phyloP scores from a whole-genome alignment of 1,140 invertebrate species.

The Cephus cinctus region DNA sequence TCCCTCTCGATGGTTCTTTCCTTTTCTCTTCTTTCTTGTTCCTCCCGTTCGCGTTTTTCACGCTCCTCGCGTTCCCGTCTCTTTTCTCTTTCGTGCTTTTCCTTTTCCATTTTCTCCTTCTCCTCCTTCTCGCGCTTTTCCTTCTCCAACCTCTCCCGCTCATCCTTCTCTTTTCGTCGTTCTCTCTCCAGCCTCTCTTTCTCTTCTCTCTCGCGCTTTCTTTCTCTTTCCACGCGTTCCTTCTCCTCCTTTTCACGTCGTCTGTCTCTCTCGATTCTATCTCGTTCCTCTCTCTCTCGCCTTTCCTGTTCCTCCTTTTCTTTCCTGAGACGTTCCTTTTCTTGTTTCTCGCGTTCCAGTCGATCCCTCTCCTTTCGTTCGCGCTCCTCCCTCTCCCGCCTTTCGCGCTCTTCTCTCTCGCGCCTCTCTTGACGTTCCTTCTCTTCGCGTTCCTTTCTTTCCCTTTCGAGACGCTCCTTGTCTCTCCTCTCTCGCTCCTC shows the following conservation, averaged over 20 bases:
- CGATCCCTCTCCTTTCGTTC: conserved; percentile 34
- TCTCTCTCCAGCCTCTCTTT: conserved; percentile 29
- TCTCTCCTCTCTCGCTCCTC: conserved; percentile 18
- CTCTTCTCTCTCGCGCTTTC: conserved; percentile 40
- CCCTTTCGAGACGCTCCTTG: conserved; percentile 15
- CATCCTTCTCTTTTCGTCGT: conserved; percentile 25
- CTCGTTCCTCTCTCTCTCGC: conserved; percentile 28
- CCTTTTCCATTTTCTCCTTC: conserved; percentile 48
- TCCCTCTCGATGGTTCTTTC: conserved; percentile 14
- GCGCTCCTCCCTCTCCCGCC: conserved; percentile 34
- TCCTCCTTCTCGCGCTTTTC: conserved; percentile 53
- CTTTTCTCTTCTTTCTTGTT: conserved; percentile 20
- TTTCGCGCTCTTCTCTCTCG: conserved; percentile 34
- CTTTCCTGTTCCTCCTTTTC: conserved; percentile 39
- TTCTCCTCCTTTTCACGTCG: conserved; percentile 34
- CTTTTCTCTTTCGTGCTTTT: conserved; percentile 40
- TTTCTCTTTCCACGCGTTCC: conserved; percentile 32
- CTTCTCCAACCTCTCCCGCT: conserved; percentile 22
- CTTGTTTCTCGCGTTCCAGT: conserved; percentile 26
- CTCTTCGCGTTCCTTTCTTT: conserved; percentile 35
- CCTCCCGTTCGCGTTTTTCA: conserved; percentile 32
- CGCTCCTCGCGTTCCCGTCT: conserved; percentile 48
- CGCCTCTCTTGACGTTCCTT: conserved; percentile 38
- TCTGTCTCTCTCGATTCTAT: conserved; percentile 33
- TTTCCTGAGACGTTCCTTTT: no score